phyloP scores from a whole-genome alignment of 2,797 vertebrate genomes.

The Hemitrygon akajei region DNA sequence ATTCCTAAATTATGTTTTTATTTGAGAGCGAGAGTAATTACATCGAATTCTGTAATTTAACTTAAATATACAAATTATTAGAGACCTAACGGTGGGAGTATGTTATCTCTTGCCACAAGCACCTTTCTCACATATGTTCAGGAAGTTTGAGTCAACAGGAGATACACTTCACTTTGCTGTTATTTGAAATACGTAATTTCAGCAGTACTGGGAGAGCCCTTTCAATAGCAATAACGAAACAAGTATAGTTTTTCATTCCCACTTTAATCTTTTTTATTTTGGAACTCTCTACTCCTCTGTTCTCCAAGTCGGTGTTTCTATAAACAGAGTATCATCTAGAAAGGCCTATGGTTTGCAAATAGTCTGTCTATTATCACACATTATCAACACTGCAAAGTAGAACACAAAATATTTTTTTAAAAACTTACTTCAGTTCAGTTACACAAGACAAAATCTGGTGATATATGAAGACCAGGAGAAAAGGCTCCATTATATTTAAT shows the following conservation, averaged over 20 bases:
- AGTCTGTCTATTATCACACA: neutral
- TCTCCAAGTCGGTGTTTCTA: neutral
- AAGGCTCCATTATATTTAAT: too few species aligned
- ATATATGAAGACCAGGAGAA: too few species aligned
- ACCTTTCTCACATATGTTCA: neutral
- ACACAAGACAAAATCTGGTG: neutral
- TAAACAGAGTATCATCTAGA: neutral
- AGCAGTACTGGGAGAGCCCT: neutral
- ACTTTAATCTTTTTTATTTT: neutral
- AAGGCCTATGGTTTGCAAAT: neutral
- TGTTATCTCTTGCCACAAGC: neutral
- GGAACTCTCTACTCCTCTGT: neutral
- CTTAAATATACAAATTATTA: neutral
- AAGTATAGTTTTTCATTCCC: neutral
- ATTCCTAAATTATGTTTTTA: too few species aligned
- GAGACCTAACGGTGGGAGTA: neutral
- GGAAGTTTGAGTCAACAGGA: neutral
- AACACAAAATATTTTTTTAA: neutral
- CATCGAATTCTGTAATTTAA: neutral
- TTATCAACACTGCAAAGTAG: neutral
- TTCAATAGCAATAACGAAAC: neutral
- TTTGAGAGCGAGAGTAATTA: neutral
- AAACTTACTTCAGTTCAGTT: neutral
- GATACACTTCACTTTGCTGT: neutral
- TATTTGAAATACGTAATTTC: slow-evolving; percentile 12